Evolutionary conservation across 2,888 invertebrate species (phyloP).

Genomic region (Smittia aterrima): DNA sequence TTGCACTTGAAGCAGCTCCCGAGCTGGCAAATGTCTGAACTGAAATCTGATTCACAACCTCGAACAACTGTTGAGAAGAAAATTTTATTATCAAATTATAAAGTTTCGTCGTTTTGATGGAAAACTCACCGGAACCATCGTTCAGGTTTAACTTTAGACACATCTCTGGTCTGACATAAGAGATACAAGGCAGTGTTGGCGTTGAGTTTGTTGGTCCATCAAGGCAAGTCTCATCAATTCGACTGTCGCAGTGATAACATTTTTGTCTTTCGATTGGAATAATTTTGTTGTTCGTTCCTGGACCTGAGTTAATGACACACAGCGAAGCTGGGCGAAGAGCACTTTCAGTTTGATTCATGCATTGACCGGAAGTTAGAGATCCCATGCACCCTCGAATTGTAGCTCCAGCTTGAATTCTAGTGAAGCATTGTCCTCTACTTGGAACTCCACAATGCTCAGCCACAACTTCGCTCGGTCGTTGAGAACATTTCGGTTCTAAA

Average conservation of each 20-base stretch:
- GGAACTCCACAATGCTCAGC: not conserved
- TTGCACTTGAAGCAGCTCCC: not conserved
- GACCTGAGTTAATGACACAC: not conserved
- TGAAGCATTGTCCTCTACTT: conserved; percentile 26
- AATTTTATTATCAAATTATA: not conserved
- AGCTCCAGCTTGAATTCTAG: not conserved
- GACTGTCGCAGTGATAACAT: conserved; percentile 30
- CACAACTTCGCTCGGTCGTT: not conserved
- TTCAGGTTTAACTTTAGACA: not conserved
- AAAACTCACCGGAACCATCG: conserved; percentile 1
- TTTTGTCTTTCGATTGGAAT: not conserved
- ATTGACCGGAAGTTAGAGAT: not conserved
- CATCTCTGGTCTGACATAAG: not conserved
- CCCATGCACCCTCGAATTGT: conserved; percentile 28
- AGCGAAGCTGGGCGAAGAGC: too few species aligned
- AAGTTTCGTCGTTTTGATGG: not conserved
- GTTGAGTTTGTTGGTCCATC: not conserved
- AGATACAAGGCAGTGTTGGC: conserved; percentile 13
- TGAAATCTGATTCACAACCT: conserved; percentile 26
- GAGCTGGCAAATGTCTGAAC: not conserved
- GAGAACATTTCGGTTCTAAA: conserved; percentile 24
- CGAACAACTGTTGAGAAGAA: conserved; percentile 21
- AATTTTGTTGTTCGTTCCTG: conserved; percentile 16
- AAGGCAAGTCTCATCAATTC: not conserved
- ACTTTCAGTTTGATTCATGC: not conserved